phyloP scores from a whole-genome alignment of 2,888 invertebrate species.

The Dexiosoma caninum region DNA sequence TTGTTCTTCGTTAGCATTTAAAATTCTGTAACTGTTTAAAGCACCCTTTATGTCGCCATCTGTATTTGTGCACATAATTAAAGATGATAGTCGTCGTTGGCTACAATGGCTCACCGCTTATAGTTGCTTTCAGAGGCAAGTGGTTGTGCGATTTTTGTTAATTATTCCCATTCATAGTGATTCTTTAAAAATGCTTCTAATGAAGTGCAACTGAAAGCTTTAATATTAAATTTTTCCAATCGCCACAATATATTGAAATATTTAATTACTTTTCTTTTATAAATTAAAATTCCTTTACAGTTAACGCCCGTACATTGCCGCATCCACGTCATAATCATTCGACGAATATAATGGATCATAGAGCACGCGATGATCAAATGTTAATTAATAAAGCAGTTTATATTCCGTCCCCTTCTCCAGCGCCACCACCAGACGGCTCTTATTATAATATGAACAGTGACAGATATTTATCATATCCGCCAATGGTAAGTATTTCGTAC shows the following conservation, averaged over 20 bases:
- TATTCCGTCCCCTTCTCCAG: slow-evolving; percentile 82
- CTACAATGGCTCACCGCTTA: background rate
- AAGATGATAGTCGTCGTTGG: slow-evolving; percentile 18
- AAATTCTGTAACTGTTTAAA: too few species aligned
- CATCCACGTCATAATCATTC: slow-evolving; percentile 77
- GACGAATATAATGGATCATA: slow-evolving; percentile 71
- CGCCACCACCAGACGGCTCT: slow-evolving; percentile 87
- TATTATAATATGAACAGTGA: slow-evolving; percentile 89
- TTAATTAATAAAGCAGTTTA: slow-evolving; percentile 76
- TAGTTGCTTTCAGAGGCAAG: slow-evolving; percentile 6
- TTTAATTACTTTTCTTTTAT: background rate
- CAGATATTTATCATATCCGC: slow-evolving; percentile 88
- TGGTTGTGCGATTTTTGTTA: background rate
- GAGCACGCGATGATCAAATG: slow-evolving; percentile 78
- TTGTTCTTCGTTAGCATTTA: background rate
- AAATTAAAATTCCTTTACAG: slow-evolving; percentile 67
- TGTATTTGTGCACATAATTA: slow-evolving; percentile 31
- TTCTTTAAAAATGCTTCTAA: background rate
- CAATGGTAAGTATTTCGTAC: slow-evolving; percentile 80
- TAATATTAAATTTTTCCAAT: slow-evolving; percentile 10
- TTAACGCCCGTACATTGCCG: slow-evolving; percentile 77
- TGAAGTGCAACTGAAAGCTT: background rate
- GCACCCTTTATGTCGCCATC: too few species aligned
- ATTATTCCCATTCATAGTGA: slow-evolving; percentile 2
- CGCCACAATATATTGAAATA: background rate